A percentile compares a stretch with the other conserved stretches of the same genome.
Evolutionary conservation across 2,888 invertebrate genomes (phyloP).

Genomic region (Thalpophila matura): DNA sequence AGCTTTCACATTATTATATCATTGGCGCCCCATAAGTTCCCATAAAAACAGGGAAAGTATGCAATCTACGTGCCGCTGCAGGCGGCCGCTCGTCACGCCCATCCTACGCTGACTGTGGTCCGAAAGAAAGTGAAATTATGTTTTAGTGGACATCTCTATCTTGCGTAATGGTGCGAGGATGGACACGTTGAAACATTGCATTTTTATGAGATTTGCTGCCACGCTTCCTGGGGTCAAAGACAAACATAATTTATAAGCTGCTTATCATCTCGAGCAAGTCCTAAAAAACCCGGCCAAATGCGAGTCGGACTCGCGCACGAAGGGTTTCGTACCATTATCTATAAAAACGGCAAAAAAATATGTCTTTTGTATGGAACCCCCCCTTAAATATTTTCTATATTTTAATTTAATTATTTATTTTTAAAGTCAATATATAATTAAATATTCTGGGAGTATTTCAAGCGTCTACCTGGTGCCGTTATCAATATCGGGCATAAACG

Average conservation of each 20-base stretch:
- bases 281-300: too few species aligned
- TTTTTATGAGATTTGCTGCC: conserved; percentile 24
- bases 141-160: conserved; percentile 67
- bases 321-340: too few species aligned
- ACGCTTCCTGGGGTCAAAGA: conserved; percentile 8
- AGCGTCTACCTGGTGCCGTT: too few species aligned
- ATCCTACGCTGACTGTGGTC: conserved; percentile 76
- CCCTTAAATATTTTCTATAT: too few species aligned
- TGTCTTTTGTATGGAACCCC: too few species aligned
- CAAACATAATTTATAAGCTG: conserved; percentile 12
- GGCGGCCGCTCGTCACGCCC: conserved; percentile 85
- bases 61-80: conserved; percentile 79
- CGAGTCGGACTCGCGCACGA: too few species aligned
- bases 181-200: conserved; percentile 35
- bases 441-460: too few species aligned
- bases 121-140: conserved; percentile 87
- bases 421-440: too few species aligned
- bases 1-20: conserved; percentile 80
- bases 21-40: conserved; percentile 81
- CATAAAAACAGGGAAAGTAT: conserved; percentile 90
- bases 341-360: too few species aligned
- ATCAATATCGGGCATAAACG: too few species aligned
- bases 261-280: conserved; percentile 10
- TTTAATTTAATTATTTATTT: too few species aligned
- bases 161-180: conserved; percentile 52